These are phyloP conservation scores for Drosophila bunnanda DNA, from an alignment of 2,888 invertebrate species.

Conservation along the genomic window DNA sequence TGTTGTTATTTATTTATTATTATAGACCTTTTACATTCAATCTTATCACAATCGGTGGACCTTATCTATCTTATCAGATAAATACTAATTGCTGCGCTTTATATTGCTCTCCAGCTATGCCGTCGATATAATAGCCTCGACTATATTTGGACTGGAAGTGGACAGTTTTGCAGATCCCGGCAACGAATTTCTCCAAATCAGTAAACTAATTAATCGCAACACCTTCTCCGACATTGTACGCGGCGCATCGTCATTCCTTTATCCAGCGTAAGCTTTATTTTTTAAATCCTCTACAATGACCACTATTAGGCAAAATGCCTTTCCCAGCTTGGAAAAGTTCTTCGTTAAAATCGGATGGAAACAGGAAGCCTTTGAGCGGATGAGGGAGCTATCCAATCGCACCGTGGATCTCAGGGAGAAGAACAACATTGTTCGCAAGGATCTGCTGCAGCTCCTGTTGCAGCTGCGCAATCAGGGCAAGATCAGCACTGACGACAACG, in stretches of 20 bases:
- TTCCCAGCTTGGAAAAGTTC: conserved; percentile 73
- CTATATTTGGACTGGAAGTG: conserved; percentile 85
- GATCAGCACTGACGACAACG: conserved; percentile 68
- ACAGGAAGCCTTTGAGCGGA: conserved; percentile 76
- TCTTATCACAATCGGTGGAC: no score
- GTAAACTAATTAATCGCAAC: conserved; percentile 54
- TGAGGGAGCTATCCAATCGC: conserved; percentile 83
- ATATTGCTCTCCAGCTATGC: conserved; percentile 82
- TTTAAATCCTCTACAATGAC: no score
- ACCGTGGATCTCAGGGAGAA: conserved; percentile 84
- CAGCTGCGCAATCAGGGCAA: conserved; percentile 83
- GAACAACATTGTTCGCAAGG: conserved; percentile 82
- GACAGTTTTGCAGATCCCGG: conserved; percentile 83
- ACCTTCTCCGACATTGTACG: conserved; percentile 62
- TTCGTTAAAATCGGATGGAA: conserved; percentile 70
- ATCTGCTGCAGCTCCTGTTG: conserved; percentile 85
- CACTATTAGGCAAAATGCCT: neutral
- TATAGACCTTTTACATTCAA: neutral
- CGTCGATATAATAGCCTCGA: conserved; percentile 85
- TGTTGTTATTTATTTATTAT: no score
- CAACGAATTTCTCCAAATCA: conserved; percentile 79
- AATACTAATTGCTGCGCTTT: neutral
- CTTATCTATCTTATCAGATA: neutral
- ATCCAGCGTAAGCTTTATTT: conserved; percentile 61
- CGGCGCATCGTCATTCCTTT: conserved; percentile 64